Conservation (phyloP, 2,113 vertebrate genomes). For the Microcebus murinus region DNA sequence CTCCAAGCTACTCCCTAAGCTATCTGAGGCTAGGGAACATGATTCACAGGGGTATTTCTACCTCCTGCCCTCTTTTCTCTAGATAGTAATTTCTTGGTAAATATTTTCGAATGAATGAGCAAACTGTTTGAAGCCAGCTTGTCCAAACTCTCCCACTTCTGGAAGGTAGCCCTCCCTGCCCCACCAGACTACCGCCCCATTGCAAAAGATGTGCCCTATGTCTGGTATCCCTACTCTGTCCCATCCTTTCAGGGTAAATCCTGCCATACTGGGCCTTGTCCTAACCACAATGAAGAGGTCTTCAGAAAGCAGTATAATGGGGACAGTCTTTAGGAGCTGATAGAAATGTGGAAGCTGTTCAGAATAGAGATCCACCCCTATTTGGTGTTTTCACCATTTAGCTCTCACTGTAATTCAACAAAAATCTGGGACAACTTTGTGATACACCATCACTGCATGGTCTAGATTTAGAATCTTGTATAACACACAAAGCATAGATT, state of each 20-base stretch:
- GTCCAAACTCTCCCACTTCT: neutral
- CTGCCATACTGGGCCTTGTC: too few relatives aligned
- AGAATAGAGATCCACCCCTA: neutral
- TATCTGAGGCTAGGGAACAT: neutral
- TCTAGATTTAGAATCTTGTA: conserved; percentile 47
- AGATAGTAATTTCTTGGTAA: neutral
- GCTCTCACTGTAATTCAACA: neutral
- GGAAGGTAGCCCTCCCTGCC: neutral
- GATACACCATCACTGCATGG: neutral
- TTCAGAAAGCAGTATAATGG: neutral
- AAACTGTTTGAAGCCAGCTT: neutral
- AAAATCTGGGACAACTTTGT: conserved; percentile 48
- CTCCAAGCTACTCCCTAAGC: neutral
- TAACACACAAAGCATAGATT: neutral
- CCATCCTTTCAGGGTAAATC: neutral
- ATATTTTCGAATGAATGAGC: neutral
- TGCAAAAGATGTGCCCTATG: neutral
- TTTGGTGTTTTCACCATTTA: conserved; percentile 27
- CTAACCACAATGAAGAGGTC: neutral
- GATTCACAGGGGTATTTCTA: neutral
- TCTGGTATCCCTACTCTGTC: neutral
- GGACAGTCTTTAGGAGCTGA: neutral
- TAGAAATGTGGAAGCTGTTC: neutral
- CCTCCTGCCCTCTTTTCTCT: neutral
- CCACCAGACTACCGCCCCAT: neutral